Evolutionary conservation across 2,888 invertebrate species (phyloP).

Genomic region (Xiphydria camelus): DNA sequence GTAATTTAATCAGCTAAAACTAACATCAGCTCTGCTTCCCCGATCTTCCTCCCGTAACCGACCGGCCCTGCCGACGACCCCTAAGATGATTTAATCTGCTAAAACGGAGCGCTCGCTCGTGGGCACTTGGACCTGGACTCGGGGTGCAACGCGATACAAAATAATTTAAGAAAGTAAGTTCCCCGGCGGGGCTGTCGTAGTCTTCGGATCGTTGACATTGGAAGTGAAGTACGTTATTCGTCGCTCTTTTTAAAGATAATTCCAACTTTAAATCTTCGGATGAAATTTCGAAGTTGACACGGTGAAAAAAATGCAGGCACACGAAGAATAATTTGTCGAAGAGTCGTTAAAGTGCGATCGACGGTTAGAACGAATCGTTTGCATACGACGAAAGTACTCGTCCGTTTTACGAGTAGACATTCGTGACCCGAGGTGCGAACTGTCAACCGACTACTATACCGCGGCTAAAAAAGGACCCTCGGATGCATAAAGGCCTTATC

Average conservation of each 20-base stretch:
- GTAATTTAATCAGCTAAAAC: constrained; percentile 59
- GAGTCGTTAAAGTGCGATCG: too few species aligned
- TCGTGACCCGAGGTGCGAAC: not conserved
- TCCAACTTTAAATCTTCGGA: too few species aligned
- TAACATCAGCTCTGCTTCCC: constrained; percentile 49
- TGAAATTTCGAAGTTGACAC: too few species aligned
- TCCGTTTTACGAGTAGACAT: too few species aligned
- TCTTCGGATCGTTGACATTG: too few species aligned
- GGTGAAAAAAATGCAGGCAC: too few species aligned
- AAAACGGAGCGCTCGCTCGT: constrained; percentile 46
- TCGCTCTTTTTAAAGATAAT: too few species aligned
- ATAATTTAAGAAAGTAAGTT: constrained; percentile 45
- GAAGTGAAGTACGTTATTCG: too few species aligned
- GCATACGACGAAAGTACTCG: too few species aligned
- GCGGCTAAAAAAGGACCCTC: constrained; percentile 16
- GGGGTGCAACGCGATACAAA: constrained; percentile 42
- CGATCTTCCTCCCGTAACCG: constrained; percentile 31
- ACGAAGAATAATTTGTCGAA: too few species aligned
- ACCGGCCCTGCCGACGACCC: constrained; percentile 33
- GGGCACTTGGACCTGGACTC: constrained; percentile 35
- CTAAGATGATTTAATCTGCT: constrained; percentile 57
- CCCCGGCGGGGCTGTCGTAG: too few species aligned
- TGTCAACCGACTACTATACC: constrained; percentile 7
- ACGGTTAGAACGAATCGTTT: too few species aligned
- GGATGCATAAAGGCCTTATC: constrained; percentile 39